These are phyloP conservation scores for Dufourea novaeangliae DNA, from an alignment of 1,140 invertebrate genomes.

Conservation along the genomic window DNA sequence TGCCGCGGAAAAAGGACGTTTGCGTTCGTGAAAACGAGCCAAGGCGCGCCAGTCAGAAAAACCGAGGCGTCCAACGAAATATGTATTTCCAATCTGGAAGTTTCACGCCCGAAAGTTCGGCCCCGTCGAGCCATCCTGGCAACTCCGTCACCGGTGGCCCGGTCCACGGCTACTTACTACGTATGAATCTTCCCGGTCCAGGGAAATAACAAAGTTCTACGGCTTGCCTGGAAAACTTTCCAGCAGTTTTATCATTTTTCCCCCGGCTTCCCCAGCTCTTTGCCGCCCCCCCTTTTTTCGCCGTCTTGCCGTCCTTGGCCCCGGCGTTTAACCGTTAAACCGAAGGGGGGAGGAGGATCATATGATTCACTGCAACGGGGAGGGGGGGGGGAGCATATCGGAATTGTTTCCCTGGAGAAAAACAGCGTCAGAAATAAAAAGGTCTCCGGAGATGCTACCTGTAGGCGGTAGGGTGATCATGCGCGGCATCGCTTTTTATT, in stretches of 20 bases:
- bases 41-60: background rate
- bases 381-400: conserved; percentile 16
- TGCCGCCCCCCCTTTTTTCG: background rate
- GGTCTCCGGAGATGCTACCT: background rate
- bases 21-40: background rate
- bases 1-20: background rate
- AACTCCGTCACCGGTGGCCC: conserved; percentile 18
- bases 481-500: conserved; percentile 25
- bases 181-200: conserved; percentile 59
- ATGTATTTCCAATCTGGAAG: conserved; percentile 66
- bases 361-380: conserved; percentile 43
- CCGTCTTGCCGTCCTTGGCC: background rate
- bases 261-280: background rate
- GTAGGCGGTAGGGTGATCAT: background rate
- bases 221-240: conserved; percentile 44
- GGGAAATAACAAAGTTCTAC: conserved; percentile 61
- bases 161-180: conserved; percentile 35
- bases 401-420: conserved; percentile 39
- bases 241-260: conserved; percentile 59
- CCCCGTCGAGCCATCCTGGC: conserved; percentile 37
- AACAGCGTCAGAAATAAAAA: conserved; percentile 30
- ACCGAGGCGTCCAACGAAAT: conserved; percentile 49
- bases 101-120: conserved; percentile 58
- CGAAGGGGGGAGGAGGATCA: background rate
- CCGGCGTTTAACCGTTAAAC: background rate